phyloP scores from a whole-genome alignment of 92 coral and sea anemone genomes.

The Plumapathes pennacea region DNA sequence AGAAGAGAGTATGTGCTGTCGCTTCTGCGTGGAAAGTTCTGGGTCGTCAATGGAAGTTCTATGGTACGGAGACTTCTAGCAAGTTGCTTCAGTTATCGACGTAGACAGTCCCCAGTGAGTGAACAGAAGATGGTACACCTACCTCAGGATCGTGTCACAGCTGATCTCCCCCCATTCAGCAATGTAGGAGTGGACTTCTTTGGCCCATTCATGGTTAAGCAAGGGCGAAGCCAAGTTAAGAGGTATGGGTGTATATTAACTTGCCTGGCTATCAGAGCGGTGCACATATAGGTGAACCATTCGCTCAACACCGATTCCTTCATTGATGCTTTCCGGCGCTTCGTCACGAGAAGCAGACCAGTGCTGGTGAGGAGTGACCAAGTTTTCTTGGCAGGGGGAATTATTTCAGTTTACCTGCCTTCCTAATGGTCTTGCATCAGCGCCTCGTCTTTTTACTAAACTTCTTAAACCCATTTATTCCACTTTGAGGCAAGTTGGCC shows the following conservation, averaged over 20 bases:
- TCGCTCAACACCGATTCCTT: conserved; percentile 4
- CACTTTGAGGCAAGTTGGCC: conserved; percentile 14
- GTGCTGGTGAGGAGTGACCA: too few species aligned
- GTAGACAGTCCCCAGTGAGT: conserved; percentile 11
- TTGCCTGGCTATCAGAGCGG: conserved; percentile 6
- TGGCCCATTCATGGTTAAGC: conserved; percentile 17
- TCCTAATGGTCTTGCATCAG: conserved; percentile 46
- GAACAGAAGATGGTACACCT: conserved; percentile 16
- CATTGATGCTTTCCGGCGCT: conserved; percentile 1
- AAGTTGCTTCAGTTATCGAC: conserved; percentile 1
- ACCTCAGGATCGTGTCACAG: conserved; percentile 5
- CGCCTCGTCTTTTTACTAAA: conserved; percentile 54
- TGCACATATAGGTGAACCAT: conserved; percentile 5
- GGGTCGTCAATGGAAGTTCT: conserved; percentile 14
- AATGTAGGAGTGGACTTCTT: conserved; percentile 19
- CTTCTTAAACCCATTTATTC: conserved; percentile 42
- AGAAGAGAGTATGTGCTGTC: conserved; percentile 29
- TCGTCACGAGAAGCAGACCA: conserved; percentile 3
- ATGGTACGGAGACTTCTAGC: background rate
- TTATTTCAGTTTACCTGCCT: conserved; percentile 55
- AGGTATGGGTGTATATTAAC: conserved; percentile 5
- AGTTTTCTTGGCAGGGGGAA: conserved; percentile 18
- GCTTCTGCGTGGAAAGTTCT: conserved; percentile 2
- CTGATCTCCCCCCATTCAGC: conserved; percentile 7
- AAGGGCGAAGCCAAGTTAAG: conserved; percentile 22